Conservation (phyloP, 2,113 vertebrate species). For the Candoia aspera region DNA sequence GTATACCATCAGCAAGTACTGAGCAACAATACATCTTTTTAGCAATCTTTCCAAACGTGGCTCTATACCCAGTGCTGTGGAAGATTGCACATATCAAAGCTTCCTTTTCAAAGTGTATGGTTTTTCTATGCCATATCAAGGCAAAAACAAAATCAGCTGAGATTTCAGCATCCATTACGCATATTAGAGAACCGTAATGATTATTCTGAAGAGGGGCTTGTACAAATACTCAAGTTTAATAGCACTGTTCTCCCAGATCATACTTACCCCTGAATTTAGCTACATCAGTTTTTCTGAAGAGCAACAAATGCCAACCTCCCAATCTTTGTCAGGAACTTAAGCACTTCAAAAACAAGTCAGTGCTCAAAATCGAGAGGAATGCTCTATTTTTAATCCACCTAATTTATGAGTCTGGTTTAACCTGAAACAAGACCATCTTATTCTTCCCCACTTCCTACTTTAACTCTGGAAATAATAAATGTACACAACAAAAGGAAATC, state of each 20-base stretch:
- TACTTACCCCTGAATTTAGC: neutral
- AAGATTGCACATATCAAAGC: neutral
- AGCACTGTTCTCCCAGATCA: neutral
- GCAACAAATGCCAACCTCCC: neutral
- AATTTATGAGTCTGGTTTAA: neutral
- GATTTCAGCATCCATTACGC: neutral
- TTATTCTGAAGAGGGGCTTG: neutral
- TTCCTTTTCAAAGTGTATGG: neutral
- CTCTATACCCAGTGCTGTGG: neutral
- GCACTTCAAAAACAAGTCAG: neutral
- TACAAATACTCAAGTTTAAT: neutral
- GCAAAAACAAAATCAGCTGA: neutral
- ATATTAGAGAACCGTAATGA: neutral
- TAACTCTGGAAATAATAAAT: neutral
- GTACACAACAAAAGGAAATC: neutral
- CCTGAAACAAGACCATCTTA: neutral
- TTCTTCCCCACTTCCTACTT: neutral
- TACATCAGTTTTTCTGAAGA: neutral
- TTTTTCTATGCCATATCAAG: slow-evolving; percentile 7
- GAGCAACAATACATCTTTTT: neutral
- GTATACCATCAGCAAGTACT: neutral
- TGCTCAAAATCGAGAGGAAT: neutral
- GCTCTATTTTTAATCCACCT: neutral
- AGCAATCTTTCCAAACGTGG: neutral
- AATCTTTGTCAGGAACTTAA: neutral